Conservation (phyloP, 2,113 vertebrate species). For the Seriola quinqueradiata region DNA sequence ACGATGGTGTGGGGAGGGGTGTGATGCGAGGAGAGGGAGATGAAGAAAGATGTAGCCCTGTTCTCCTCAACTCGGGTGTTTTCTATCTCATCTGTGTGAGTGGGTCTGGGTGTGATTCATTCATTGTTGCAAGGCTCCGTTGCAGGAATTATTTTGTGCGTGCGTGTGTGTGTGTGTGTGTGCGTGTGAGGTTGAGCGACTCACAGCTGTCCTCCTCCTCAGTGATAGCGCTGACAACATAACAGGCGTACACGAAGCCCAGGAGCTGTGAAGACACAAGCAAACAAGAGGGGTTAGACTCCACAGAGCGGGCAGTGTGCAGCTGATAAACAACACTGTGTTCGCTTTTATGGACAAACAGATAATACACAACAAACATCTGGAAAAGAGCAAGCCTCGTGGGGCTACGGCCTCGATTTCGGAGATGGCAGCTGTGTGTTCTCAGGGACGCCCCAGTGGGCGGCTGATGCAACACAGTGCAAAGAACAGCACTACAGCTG, state of each 20-base stretch:
- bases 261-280: conserved; percentile 86
- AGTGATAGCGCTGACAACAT: conserved; percentile 89
- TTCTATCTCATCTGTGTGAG: conserved; percentile 34
- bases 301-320: conserved; percentile 3
- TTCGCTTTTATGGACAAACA: conserved; percentile 22
- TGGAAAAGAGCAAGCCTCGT: conserved; percentile 4
- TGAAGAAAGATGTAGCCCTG: conserved; percentile 44
- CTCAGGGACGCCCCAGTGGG: not conserved
- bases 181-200: conserved; percentile 58
- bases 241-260: conserved; percentile 90
- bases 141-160: conserved; percentile 30
- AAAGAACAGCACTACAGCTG: conserved; percentile 5
- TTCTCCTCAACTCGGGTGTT: conserved; percentile 25
- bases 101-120: conserved; percentile 33
- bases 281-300: conserved; percentile 54
- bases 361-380: conserved; percentile 29
- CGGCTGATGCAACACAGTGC: conserved; percentile 15
- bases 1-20: conserved; percentile 9
- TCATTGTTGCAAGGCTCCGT: conserved; percentile 29
- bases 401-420: not conserved
- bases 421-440: not conserved
- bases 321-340: conserved; percentile 32
- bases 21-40: conserved; percentile 32
- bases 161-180: conserved; percentile 24
- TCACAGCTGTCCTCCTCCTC: conserved; percentile 89